phyloP scores from a whole-genome alignment of 2,888 invertebrate genomes.

The Saturnia pavonia region DNA sequence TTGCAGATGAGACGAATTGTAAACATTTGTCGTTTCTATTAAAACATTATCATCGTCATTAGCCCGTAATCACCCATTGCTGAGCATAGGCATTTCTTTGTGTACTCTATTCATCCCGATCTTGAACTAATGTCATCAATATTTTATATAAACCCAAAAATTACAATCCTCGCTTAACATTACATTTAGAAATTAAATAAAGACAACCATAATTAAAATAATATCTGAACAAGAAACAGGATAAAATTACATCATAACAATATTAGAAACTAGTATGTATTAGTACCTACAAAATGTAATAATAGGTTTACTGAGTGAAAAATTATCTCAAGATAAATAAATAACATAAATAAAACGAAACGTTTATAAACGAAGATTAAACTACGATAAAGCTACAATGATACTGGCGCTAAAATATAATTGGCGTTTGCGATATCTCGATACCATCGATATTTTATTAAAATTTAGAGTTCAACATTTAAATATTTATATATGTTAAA shows the following conservation, averaged over 20 bases:
- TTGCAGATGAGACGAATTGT: too few relatives aligned
- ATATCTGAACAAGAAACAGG: neutral
- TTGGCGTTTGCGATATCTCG: constrained; percentile 10
- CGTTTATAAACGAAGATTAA: constrained; percentile 4
- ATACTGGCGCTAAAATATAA: constrained; percentile 16
- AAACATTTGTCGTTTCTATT: too few relatives aligned
- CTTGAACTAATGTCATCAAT: too few relatives aligned
- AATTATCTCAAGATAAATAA: constrained; percentile 15
- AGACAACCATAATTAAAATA: too few relatives aligned
- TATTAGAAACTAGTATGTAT: neutral
- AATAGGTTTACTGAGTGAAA: constrained; percentile 7
- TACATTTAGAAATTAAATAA: too few relatives aligned
- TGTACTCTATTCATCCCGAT: too few relatives aligned
- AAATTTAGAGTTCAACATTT: neutral
- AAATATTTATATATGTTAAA: neutral
- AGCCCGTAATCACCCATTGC: too few relatives aligned
- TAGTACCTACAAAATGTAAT: neutral
- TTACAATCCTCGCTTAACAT: too few relatives aligned
- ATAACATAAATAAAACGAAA: constrained; percentile 13
- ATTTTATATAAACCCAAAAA: too few relatives aligned
- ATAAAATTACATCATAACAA: neutral
- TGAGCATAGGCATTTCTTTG: too few relatives aligned
- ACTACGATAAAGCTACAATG: constrained; percentile 2
- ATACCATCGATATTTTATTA: constrained; percentile 4
- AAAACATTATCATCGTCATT: too few relatives aligned